phyloP scores from a whole-genome alignment of 2,113 vertebrate species.

The Mellivora capensis region DNA sequence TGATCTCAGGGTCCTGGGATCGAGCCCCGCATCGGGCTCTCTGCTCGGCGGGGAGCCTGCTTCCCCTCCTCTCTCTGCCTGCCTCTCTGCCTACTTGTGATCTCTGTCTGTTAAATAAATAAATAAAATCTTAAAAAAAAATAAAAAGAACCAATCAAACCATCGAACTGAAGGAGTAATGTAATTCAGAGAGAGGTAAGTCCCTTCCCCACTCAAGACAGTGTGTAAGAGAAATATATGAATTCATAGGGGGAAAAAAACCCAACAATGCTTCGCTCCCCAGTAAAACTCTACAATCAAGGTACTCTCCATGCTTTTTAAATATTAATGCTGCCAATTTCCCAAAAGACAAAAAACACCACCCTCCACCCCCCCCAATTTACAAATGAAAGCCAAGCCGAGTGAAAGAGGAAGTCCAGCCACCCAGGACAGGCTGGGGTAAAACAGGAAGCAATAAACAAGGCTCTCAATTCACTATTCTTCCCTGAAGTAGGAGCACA shows the following conservation, averaged over 20 bases:
- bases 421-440: neutral
- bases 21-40: no score
- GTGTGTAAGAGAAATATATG: neutral
- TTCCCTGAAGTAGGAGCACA: rapidly evolving
- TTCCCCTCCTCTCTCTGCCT: no score
- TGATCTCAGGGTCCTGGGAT: no score
- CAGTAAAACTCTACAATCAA: neutral
- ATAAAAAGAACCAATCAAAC: neutral
- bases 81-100: no score
- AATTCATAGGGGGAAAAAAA: neutral
- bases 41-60: no score
- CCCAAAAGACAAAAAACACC: neutral
- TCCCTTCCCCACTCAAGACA: neutral
- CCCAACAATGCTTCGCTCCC: neutral
- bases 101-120: no score
- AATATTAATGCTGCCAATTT: neutral
- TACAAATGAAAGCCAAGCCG: neutral
- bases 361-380: neutral
- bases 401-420: neutral
- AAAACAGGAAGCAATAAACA: neutral
- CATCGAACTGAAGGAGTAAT: neutral
- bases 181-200: neutral
- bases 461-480: constrained; percentile 5
- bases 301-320: neutral
- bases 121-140: no score